Evolutionary conservation across 2,888 invertebrate species (phyloP).

Genomic region (Tyria jacobaeae): DNA sequence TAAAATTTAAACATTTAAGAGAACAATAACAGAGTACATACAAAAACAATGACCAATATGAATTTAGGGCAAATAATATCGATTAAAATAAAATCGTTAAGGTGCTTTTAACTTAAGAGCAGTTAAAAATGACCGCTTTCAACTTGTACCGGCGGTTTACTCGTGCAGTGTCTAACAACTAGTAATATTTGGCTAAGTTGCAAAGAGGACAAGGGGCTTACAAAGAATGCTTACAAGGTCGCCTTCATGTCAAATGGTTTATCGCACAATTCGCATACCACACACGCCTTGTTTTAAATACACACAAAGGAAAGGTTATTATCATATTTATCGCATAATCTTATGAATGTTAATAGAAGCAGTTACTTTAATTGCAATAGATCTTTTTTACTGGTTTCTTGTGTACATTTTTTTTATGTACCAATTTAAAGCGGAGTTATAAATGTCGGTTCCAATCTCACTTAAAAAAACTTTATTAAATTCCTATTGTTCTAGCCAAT

Average conservation of each 20-base stretch:
- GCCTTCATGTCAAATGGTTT: constrained; percentile 46
- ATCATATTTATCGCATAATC: constrained; percentile 9
- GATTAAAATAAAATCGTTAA: too few relatives aligned
- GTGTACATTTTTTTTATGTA: not conserved
- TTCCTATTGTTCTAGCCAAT: too few relatives aligned
- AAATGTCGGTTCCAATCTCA: not conserved
- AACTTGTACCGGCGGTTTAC: constrained; percentile 24
- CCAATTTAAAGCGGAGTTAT: not conserved
- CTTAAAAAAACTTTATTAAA: too few relatives aligned
- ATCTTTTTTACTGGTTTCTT: not conserved
- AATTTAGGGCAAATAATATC: too few relatives aligned
- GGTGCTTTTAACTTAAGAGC: not conserved
- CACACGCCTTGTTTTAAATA: constrained; percentile 30
- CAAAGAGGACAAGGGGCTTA: constrained; percentile 45
- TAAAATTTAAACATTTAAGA: too few relatives aligned
- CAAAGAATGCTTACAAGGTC: constrained; percentile 64
- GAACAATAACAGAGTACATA: too few relatives aligned
- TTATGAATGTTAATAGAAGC: not conserved
- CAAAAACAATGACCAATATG: too few relatives aligned
- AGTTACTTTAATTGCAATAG: not conserved
- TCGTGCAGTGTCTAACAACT: constrained; percentile 48
- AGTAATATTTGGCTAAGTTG: constrained; percentile 55
- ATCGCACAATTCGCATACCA: constrained; percentile 42
- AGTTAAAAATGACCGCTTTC: not conserved
- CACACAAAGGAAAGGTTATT: constrained; percentile 33